Evolutionary conservation across 2,113 vertebrate genomes (phyloP).

Genomic region (Chauna torquata): DNA sequence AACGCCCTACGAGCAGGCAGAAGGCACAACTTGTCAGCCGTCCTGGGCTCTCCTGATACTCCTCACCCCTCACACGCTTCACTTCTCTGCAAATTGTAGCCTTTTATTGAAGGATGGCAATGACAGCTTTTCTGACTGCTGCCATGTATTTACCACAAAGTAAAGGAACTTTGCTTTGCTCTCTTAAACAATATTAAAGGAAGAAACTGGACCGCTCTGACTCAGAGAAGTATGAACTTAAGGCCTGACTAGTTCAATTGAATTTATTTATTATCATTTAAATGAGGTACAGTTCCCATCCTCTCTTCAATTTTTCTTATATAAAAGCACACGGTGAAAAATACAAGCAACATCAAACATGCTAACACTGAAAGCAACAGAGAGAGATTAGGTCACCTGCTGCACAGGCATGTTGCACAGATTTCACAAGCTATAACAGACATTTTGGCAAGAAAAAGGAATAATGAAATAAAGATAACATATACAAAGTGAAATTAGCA

Average conservation of each 20-base stretch:
- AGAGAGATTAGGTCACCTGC: neutral
- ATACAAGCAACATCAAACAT: neutral
- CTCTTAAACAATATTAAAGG: neutral
- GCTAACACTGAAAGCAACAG: fast-evolving
- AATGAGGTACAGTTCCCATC: neutral
- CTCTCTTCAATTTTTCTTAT: neutral
- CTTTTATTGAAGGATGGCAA: neutral
- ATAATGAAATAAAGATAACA: neutral
- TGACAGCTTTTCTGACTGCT: neutral
- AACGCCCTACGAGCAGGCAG: neutral
- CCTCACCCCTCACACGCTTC: neutral
- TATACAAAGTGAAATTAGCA: neutral
- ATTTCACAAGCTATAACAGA: neutral
- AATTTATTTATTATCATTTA: neutral
- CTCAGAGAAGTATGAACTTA: neutral
- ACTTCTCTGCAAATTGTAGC: neutral
- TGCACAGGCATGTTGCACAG: fast-evolving
- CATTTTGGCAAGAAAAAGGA: neutral
- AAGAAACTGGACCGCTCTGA: neutral
- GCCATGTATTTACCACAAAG: neutral
- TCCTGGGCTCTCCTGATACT: neutral
- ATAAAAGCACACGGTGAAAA: neutral
- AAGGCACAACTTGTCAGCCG: neutral
- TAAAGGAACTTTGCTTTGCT: neutral
- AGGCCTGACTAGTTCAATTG: neutral